A percentile compares a stretch with the other conserved stretches of the same genome.
Conservation (phyloP, 2,797 vertebrate species). For the Pangasius macronema region DNA sequence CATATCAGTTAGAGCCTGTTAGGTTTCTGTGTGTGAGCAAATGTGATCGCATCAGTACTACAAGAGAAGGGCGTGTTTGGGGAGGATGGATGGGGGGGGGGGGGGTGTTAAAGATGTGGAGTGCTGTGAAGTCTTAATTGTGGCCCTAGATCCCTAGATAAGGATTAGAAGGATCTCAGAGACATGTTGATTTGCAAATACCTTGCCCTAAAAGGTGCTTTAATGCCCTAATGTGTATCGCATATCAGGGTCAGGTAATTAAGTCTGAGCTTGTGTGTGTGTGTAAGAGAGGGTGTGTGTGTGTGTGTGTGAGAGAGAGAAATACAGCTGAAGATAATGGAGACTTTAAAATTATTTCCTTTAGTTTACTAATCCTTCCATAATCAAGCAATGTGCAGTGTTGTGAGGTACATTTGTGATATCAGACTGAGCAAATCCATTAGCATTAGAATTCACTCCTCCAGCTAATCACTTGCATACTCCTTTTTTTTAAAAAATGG, state of each 20-base stretch:
- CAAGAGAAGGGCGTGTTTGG: conserved; percentile 65
- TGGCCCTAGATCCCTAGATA: conserved; percentile 81
- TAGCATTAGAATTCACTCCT: not conserved
- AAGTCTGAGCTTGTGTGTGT: conserved; percentile 16
- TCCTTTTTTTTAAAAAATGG: not conserved
- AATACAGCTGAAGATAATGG: not conserved
- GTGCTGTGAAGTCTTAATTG: conserved; percentile 82
- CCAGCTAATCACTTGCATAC: not conserved
- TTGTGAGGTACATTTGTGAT: not conserved
- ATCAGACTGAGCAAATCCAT: not conserved
- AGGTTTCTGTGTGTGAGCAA: conserved; percentile 67
- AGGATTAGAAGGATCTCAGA: conserved; percentile 76
- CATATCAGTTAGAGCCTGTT: conserved; percentile 68
- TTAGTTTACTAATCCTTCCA: not conserved
- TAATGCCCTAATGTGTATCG: conserved; percentile 53
- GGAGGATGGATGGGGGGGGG: conserved; percentile 66
- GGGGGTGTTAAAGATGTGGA: conserved; percentile 68
- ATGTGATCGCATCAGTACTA: conserved; percentile 57
- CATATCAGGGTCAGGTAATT: conserved; percentile 53
- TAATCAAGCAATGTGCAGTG: not conserved
- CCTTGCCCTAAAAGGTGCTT: conserved; percentile 62
- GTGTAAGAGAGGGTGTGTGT: conserved; percentile 25
- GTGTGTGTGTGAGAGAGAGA: conserved; percentile 14
- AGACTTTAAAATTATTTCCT: not conserved
- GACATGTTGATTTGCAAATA: conserved; percentile 79